A percentile compares a stretch with the other conserved stretches of the same genome.
Conservation (phyloP, 1,140 invertebrate genomes). For the Portunus trituberculatus region DNA sequence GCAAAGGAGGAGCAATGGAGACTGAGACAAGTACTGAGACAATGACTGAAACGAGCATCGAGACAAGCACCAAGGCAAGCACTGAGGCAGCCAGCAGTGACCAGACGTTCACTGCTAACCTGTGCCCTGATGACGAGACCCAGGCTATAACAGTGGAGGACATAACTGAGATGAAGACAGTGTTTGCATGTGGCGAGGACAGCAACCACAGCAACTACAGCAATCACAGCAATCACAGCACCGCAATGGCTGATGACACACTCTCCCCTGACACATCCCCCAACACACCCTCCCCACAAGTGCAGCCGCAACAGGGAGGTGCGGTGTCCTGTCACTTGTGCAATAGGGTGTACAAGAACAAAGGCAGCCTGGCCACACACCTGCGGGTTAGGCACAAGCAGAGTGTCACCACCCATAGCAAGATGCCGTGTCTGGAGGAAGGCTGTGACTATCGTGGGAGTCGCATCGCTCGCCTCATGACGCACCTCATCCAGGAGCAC, state of each 20-base stretch:
- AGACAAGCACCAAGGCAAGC: too few relatives aligned
- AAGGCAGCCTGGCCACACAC: constrained; percentile 53
- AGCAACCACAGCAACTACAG: background rate
- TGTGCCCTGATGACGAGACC: background rate
- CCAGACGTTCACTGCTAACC: too few relatives aligned
- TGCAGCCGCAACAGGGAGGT: background rate
- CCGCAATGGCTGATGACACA: background rate
- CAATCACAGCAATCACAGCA: background rate
- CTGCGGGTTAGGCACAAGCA: constrained; percentile 54
- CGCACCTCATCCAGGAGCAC: constrained; percentile 56
- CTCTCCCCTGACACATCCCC: background rate
- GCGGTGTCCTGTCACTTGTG: constrained; percentile 31
- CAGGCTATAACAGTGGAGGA: constrained; percentile 32
- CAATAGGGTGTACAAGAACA: constrained; percentile 62
- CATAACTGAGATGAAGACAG: background rate
- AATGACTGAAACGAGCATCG: too few relatives aligned
- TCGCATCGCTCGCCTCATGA: constrained; percentile 58
- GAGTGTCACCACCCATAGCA: background rate
- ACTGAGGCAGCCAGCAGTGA: too few relatives aligned
- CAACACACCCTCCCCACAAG: background rate
- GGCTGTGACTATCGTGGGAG: constrained; percentile 48
- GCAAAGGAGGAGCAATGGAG: too few relatives aligned
- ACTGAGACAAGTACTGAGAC: too few relatives aligned
- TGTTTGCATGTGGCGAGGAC: background rate
- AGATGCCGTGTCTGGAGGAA: constrained; percentile 68